These are phyloP conservation scores for Homalodisca vitripennis DNA, from an alignment of 1,140 invertebrate species.

Conservation along the genomic window DNA sequence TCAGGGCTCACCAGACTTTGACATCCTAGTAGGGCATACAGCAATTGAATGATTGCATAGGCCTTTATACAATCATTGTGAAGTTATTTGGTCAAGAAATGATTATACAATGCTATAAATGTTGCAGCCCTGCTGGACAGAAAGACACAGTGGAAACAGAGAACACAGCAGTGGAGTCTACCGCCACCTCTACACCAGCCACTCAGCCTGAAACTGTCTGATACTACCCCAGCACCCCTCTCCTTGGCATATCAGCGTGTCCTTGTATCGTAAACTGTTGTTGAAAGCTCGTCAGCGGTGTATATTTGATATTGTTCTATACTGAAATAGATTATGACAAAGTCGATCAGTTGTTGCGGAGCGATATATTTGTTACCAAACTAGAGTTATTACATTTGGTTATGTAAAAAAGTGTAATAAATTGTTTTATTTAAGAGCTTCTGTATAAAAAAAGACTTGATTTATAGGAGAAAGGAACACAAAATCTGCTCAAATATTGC, in stretches of 20 bases:
- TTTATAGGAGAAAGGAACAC: slow-evolving; percentile 13
- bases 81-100: too few relatives aligned
- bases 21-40: too few relatives aligned
- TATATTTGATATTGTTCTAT: slow-evolving; percentile 11
- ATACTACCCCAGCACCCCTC: slow-evolving; percentile 4
- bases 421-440: slow-evolving; percentile 26
- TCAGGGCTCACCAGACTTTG: too few relatives aligned
- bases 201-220: slow-evolving; percentile 1
- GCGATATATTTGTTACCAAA: slow-evolving; percentile 24
- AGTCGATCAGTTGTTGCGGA: not conserved
- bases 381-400: slow-evolving; percentile 18
- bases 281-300: not conserved
- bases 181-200: not conserved
- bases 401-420: slow-evolving; percentile 25
- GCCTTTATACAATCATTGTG: too few relatives aligned
- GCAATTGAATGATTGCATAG: too few relatives aligned
- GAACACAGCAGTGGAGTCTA: not conserved
- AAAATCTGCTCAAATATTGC: slow-evolving; percentile 18
- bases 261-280: not conserved
- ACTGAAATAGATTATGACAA: not conserved
- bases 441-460: slow-evolving; percentile 16
- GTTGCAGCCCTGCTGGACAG: slow-evolving; percentile 10
- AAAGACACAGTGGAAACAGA: not conserved
- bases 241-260: slow-evolving; percentile 20
- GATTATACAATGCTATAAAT: too few relatives aligned